phyloP scores from a whole-genome alignment of 53 echinoderm and acorn worm genomes.

The Astropecten irregularis region DNA sequence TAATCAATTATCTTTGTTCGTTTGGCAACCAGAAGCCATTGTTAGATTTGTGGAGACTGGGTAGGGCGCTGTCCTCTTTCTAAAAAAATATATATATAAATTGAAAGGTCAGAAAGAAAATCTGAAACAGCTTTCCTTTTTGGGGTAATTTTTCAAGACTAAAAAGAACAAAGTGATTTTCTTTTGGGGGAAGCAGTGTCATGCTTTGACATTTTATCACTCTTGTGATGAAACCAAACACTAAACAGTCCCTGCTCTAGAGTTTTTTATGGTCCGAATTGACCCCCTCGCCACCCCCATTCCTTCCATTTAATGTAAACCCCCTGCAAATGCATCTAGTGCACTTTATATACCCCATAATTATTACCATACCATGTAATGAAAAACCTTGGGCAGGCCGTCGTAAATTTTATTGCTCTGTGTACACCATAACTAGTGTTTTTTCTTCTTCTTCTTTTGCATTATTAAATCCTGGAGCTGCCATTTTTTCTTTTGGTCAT shows the following conservation, averaged over 20 bases:
- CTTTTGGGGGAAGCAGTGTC: constrained; percentile 7
- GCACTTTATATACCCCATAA: not conserved
- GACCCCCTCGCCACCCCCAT: not conserved
- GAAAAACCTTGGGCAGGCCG: constrained; percentile 17
- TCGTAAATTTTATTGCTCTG: constrained; percentile 32
- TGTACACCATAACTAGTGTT: too few species aligned
- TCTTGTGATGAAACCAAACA: not conserved
- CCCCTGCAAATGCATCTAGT: too few species aligned
- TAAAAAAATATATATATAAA: too few species aligned
- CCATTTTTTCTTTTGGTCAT: too few species aligned
- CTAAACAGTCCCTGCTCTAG: too few species aligned
- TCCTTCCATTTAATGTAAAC: not conserved
- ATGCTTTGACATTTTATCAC: constrained; percentile 29
- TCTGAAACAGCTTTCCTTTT: constrained; percentile 29
- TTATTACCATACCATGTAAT: constrained; percentile 7
- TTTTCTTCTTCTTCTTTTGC: not conserved
- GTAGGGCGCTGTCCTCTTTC: too few species aligned
- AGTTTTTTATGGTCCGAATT: constrained; percentile 8
- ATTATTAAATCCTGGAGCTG: not conserved
- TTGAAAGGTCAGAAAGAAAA: too few species aligned
- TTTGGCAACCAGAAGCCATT: too few species aligned
- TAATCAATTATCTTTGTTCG: too few species aligned
- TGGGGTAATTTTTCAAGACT: constrained; percentile 13
- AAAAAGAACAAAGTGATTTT: constrained; percentile 3
- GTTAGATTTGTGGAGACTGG: too few species aligned